A percentile compares a stretch with the other conserved stretches of the same genome.
Conservation (phyloP, 2,888 invertebrate species). For the Acleris emargana region DNA sequence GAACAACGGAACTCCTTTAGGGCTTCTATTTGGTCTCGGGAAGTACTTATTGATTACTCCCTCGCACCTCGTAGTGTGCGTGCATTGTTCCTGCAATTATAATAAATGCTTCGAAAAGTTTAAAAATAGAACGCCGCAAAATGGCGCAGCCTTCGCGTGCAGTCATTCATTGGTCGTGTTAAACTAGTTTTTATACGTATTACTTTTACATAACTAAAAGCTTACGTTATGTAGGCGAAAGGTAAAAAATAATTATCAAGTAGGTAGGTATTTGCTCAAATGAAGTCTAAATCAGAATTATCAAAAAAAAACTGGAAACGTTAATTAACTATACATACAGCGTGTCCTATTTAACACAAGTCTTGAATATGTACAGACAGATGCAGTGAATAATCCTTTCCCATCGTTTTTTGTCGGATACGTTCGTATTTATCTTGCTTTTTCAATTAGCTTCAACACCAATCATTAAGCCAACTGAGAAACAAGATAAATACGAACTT, state of each 20-base stretch:
- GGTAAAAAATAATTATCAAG: neutral
- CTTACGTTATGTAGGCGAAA: too few relatives aligned
- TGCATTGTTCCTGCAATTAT: constrained; percentile 25
- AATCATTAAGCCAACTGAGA: too few relatives aligned
- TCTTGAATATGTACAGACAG: too few relatives aligned
- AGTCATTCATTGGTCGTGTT: neutral
- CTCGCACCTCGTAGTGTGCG: constrained; percentile 29
- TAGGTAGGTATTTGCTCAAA: neutral
- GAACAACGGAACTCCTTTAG: constrained; percentile 32
- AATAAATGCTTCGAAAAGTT: constrained; percentile 18
- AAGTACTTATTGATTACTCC: constrained; percentile 35
- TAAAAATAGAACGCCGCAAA: constrained; percentile 3
- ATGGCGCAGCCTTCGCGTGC: constrained; percentile 2
- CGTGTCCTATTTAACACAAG: too few relatives aligned
- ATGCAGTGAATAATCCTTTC: too few relatives aligned
- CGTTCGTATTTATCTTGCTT: too few relatives aligned
- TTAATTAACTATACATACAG: neutral
- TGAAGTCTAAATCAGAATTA: too few relatives aligned
- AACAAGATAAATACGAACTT: too few relatives aligned
- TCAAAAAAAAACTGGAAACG: too few relatives aligned
- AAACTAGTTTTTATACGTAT: neutral
- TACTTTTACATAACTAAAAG: neutral
- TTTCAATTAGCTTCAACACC: too few relatives aligned
- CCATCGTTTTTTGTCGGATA: too few relatives aligned
- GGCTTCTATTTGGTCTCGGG: constrained; percentile 35